A percentile compares a stretch with the other conserved stretches of the same genome.
Conservation (phyloP, 2,797 vertebrate genomes). For the Galagoides demidoff region DNA sequence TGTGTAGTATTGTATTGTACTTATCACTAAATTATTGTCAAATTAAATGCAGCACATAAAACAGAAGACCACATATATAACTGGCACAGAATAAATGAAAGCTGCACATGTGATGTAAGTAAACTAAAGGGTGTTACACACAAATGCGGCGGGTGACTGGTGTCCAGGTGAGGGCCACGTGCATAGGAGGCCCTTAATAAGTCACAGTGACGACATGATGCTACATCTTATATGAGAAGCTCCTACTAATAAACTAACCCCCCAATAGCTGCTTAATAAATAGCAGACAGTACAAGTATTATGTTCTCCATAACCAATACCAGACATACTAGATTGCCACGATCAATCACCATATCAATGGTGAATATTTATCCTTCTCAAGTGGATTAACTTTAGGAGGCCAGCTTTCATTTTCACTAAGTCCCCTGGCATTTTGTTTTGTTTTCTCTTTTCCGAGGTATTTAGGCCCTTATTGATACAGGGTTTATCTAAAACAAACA, state of each 20-base stretch:
- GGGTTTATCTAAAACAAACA: constrained; percentile 38
- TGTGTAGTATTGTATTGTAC: background rate
- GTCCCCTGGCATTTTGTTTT: constrained; percentile 1
- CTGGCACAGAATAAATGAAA: background rate
- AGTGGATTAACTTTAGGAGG: background rate
- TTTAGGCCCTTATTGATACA: constrained; percentile 19
- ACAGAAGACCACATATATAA: background rate
- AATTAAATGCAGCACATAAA: background rate
- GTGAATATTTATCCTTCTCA: background rate
- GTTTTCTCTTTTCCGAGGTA: constrained; percentile 32
- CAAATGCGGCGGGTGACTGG: background rate
- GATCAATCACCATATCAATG: background rate
- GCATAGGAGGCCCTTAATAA: background rate
- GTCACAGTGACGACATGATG: background rate
- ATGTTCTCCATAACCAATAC: background rate
- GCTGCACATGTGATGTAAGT: background rate
- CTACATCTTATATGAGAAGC: background rate
- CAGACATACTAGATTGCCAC: background rate
- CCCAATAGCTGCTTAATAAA: background rate
- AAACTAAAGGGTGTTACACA: background rate
- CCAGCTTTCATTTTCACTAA: constrained; percentile 38
- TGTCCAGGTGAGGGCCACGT: background rate
- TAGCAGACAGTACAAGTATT: background rate
- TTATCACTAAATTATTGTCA: background rate
- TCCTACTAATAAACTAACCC: background rate